phyloP scores from a whole-genome alignment of 1,140 invertebrate species.

The Philopotamus ludificatus region DNA sequence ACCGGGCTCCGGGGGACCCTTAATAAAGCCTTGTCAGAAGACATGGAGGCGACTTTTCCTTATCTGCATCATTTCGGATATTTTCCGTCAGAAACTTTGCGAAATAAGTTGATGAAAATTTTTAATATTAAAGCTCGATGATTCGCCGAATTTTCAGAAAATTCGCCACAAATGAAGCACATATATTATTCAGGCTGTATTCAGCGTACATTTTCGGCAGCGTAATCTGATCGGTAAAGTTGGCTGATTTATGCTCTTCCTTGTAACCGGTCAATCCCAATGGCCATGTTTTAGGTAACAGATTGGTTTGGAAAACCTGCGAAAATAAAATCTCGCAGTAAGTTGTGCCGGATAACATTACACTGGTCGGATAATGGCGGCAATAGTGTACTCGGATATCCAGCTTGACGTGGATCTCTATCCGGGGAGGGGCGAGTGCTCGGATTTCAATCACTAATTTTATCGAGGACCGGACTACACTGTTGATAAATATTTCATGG shows the following conservation, averaged over 20 bases:
- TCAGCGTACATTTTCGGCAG: not conserved
- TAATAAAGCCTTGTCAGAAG: constrained; percentile 37
- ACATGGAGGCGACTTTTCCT: constrained; percentile 33
- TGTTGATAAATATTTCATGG: too few species aligned
- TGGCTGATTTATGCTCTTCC: constrained; percentile 27
- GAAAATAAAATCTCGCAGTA: constrained; percentile 26
- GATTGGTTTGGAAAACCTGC: constrained; percentile 1
- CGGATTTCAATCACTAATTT: constrained; percentile 10
- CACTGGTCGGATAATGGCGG: constrained; percentile 1
- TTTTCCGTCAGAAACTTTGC: not conserved
- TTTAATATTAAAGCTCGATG: too few species aligned
- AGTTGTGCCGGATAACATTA: constrained; percentile 17
- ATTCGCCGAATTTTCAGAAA: too few species aligned
- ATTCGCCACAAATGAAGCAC: too few species aligned
- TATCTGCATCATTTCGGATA: constrained; percentile 31
- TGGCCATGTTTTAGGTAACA: constrained; percentile 24
- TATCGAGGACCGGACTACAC: not conserved
- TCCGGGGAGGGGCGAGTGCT: too few species aligned
- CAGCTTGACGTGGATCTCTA: not conserved
- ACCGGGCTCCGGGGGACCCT: constrained; percentile 26
- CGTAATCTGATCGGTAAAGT: constrained; percentile 23
- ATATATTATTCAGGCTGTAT: not conserved
- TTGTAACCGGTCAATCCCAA: constrained; percentile 24
- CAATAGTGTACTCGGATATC: constrained; percentile 7
- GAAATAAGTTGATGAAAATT: not conserved